Evolutionary conservation across 35 echinoderm and acorn worm species (phyloP).

Genomic region (Lytechinus pictus): DNA sequence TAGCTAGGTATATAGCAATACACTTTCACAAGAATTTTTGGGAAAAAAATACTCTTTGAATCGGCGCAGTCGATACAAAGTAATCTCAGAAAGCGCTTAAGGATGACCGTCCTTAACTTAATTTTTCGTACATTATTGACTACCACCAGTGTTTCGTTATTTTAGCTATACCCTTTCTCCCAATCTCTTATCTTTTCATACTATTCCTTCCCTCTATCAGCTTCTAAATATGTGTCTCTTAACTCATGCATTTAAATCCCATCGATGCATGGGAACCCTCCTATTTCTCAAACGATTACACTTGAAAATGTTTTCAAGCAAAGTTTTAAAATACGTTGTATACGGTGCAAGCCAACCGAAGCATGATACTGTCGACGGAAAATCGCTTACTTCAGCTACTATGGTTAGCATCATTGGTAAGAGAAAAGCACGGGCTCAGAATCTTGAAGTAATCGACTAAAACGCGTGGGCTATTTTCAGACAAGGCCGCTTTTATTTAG

Average conservation of each 20-base stretch:
- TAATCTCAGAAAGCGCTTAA: too few species aligned
- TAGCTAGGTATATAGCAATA: too few species aligned
- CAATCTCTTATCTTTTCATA: too few species aligned
- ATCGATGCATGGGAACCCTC: not conserved
- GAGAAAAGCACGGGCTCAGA: not conserved
- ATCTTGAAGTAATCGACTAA: not conserved
- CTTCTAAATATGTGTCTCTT: not conserved
- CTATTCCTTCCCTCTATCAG: too few species aligned
- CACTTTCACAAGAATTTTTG: too few species aligned
- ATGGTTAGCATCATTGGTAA: not conserved
- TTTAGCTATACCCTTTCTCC: not conserved
- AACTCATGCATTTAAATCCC: not conserved
- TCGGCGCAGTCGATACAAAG: too few species aligned
- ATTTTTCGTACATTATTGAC: too few species aligned
- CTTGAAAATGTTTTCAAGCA: conserved; percentile 18
- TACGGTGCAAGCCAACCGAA: not conserved
- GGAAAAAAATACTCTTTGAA: too few species aligned
- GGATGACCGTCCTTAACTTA: too few species aligned
- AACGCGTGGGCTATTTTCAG: not conserved
- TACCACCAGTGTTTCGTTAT: too few species aligned
- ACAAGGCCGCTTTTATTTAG: not conserved
- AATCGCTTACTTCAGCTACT: not conserved
- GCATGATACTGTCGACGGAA: not conserved
- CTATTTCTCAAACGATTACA: not conserved
- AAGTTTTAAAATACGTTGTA: not conserved